Percentiles rank a stretch among this genome's conserved stretches.
Conservation (phyloP, 2,888 invertebrate genomes). For the Lochmaea crataegi region DNA sequence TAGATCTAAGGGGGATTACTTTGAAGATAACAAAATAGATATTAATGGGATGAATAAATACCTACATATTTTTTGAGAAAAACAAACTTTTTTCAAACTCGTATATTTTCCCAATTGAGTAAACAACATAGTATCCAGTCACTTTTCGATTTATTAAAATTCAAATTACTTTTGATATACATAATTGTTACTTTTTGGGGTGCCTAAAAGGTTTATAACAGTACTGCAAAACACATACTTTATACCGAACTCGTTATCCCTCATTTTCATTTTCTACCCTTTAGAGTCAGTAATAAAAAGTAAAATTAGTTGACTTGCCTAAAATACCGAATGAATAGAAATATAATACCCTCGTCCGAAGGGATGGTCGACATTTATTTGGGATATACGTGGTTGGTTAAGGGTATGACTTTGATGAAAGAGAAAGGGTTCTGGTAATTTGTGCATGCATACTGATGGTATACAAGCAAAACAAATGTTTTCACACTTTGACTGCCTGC, state of each 20-base stretch:
- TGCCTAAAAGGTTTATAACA: background rate
- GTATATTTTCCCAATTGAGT: too few species aligned
- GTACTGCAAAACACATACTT: background rate
- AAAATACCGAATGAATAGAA: constrained; percentile 20
- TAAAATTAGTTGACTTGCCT: constrained; percentile 15
- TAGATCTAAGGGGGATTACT: too few species aligned
- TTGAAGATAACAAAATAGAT: too few species aligned
- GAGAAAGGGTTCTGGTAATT: constrained; percentile 23
- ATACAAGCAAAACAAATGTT: constrained; percentile 26
- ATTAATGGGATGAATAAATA: too few species aligned
- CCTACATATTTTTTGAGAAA: too few species aligned
- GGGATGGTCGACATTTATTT: constrained; percentile 25
- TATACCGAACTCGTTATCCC: background rate
- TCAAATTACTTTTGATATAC: background rate
- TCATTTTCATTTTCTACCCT: constrained; percentile 1
- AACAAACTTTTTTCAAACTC: too few species aligned
- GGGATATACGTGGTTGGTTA: constrained; percentile 20
- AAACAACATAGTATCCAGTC: background rate
- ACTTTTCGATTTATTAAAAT: background rate
- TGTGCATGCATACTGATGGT: constrained; percentile 30
- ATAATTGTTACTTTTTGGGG: background rate
- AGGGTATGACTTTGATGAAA: constrained; percentile 25
- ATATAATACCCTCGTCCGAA: constrained; percentile 20
- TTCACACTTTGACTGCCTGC: constrained; percentile 9
- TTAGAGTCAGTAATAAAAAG: constrained; percentile 15